These are phyloP conservation scores for Dipodomys merriami DNA, from an alignment of 2,113 vertebrate species.

Conservation along the genomic window DNA sequence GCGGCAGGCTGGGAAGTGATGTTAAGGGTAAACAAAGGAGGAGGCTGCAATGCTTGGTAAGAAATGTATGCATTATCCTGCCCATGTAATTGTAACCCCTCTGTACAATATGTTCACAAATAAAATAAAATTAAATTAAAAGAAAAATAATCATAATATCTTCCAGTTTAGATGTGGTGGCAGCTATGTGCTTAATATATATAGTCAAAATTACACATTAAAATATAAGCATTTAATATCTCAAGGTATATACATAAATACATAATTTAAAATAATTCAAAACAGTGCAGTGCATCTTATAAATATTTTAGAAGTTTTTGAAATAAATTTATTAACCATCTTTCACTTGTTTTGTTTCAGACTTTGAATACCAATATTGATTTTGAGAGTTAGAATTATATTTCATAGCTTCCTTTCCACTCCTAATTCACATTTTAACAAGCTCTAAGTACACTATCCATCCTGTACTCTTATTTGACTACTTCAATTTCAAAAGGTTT, in stretches of 20 bases:
- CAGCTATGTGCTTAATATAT: background rate
- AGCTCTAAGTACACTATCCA: background rate
- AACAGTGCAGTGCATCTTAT: background rate
- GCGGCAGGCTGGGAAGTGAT: too few species aligned
- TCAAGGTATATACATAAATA: background rate
- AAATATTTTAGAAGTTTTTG: background rate
- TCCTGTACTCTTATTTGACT: background rate
- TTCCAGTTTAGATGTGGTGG: too few species aligned
- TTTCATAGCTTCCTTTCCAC: background rate
- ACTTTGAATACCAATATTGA: background rate
- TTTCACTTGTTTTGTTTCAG: background rate
- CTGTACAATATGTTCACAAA: too few species aligned
- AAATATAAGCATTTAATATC: background rate
- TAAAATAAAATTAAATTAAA: too few species aligned
- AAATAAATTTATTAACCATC: background rate
- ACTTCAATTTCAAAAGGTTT: conserved; percentile 28
- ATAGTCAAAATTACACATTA: background rate
- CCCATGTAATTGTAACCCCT: too few species aligned
- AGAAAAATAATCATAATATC: too few species aligned
- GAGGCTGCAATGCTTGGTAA: too few species aligned
- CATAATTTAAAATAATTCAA: conserved; percentile 10
- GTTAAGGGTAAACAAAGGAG: too few species aligned
- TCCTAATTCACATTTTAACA: background rate
- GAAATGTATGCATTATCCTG: too few species aligned
- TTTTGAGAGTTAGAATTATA: background rate